Base-by-base conservation (phyloP, 2,113 vertebrate genomes). In the Panthera leo region DNA sequence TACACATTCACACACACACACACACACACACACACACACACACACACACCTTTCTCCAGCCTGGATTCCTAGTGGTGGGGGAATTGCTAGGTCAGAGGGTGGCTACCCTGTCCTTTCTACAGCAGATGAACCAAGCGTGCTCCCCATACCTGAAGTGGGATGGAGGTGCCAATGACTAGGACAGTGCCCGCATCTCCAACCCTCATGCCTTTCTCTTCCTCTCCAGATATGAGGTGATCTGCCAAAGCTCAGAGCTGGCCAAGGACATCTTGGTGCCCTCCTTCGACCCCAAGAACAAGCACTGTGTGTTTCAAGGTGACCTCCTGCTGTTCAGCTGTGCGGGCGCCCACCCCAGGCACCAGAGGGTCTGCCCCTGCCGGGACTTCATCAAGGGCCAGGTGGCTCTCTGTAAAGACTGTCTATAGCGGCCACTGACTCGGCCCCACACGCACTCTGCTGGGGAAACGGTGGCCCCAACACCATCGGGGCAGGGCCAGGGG, bases 341-440 rank as follows among this genome's bases (percentile, higher is more conserved):
- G 0, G 99, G 99, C 2, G 99, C 99, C 90, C 99, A 99, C 98
- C 95, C 98, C 53, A 98, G 98, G 39, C 99, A 99, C 98, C 98
- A 97, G 80, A 99, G 99, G 97, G 86, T 99, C 99, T 99, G 99
- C 98, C 99, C 99, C 85, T 99, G 99, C 98, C 99, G 99, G 95
- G 99, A 99, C 99, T 99, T 99, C 97, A 99, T 99, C 99, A 99
- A 99, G 98, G 99, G 99, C 98, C 99, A 99, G 99, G 99, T 99
- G 98, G 99, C 99, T 0, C 99, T 99, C 96, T 99, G 99, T 97
- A 99, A 99, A 87, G 99, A 99, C 99, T 99, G 99, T 98, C 99
- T 99, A 99, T 99, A 99, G 99, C 99, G 97, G 88, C 97, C 29
- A 10, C 97, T 18, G 1, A 89, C 85, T 91, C 31, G 45, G 55